A percentile compares a stretch with the other conserved stretches of the same genome.
These are phyloP conservation scores for Steinernema scapterisci DNA, from an alignment of 2,888 invertebrate genomes.

Conservation along the genomic window DNA sequence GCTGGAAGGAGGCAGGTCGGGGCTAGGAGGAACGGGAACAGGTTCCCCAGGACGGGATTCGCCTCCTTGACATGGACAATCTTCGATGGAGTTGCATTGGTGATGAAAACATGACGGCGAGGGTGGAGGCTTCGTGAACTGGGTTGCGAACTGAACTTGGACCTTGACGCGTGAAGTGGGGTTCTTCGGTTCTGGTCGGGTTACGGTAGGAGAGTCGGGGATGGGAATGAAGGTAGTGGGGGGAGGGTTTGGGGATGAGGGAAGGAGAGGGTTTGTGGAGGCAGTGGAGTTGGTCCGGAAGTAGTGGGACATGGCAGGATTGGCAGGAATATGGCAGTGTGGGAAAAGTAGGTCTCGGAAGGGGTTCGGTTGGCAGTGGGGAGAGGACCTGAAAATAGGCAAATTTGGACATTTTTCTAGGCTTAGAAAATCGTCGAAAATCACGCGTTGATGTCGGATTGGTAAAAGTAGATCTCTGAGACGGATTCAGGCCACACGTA, in stretches of 20 bases:
- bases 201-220: no score
- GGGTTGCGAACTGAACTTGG: constrained; percentile 1
- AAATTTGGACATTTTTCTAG: no score
- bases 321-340: not conserved
- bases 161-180: not conserved
- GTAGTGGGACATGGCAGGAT: constrained; percentile 6
- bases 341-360: no score
- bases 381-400: no score
- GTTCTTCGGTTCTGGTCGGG: not conserved
- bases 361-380: no score
- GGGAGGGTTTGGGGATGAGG: no score
- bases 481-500: no score
- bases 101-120: not conserved
- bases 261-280: no score
- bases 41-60: constrained; percentile 3
- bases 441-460: no score
- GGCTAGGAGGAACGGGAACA: not conserved
- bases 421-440: no score
- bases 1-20: not conserved
- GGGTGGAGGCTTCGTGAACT: not conserved
- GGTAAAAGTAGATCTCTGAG: no score
- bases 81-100: constrained; percentile 18
- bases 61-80: constrained; percentile 9
- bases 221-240: no score
- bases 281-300: not conserved